Base-by-base conservation (phyloP, 2,888 invertebrate genomes). In the Lasioglossum morio region DNA sequence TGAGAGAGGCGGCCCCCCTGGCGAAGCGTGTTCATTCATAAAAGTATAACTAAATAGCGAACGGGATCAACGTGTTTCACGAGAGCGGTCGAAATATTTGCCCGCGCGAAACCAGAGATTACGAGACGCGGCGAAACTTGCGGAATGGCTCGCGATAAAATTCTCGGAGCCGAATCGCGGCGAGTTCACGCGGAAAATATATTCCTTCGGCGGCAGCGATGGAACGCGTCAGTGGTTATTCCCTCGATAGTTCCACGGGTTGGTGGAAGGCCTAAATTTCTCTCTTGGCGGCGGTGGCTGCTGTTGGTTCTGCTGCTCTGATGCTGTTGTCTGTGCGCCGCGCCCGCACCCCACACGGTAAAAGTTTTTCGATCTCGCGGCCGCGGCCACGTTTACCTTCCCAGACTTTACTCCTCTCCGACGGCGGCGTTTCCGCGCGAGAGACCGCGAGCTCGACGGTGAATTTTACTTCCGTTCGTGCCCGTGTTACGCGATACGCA, bases 401-500 rank as follows among this genome's bases (percentile, higher is more conserved):
- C 63, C 19, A 23, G 53, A 60, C 43, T 78, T 76, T 43, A 34
- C 75, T 48, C 77, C 46, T 43, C 75, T 48, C 73, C 46, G 70
- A 16, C 34, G 30, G 7, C 30, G 53, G 19, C 66, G 57, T 57
- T 77, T 77, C 57, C 63, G 30, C 63, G 40, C 40, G 72, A 43
- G 43, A 70, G 37, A 66, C 60, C 74, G 66, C 75, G 75, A 79
- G 8, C 34, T 76, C n/a, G 14, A 69, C 60, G 60, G 60, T 66
- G 70, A 60, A 73, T 72, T 72, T 66, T 46, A 34, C 81, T 37
- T 48, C 40, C 23, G 19, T 19, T 37, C 19, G 30, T 37, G 34
- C 16, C 19, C 53, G n/a, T 37, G 66, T 63, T 53, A 23, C 66
- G 66, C 19, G 73, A 86, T 84, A 78, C 84, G 72, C 69, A 76